phyloP scores from a whole-genome alignment of 2,113 vertebrate genomes.

The Sphaerodactylus townsendi region DNA sequence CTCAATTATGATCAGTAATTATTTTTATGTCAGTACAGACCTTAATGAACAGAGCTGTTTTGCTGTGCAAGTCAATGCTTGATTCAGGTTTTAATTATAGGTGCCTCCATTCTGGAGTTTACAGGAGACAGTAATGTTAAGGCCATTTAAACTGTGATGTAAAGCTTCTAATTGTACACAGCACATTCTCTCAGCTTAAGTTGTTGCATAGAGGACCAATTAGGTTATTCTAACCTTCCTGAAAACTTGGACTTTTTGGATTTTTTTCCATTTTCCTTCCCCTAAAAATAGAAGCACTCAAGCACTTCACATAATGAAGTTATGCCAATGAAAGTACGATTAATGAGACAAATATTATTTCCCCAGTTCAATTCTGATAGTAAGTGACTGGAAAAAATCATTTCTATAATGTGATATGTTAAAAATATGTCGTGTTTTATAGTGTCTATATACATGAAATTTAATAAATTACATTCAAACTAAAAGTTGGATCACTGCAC shows the following conservation, averaged over 20 bases:
- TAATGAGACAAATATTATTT: conserved; percentile 73
- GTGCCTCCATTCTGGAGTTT: conserved; percentile 57
- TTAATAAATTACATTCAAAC: conserved; percentile 84
- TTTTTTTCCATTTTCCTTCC: conserved; percentile 29
- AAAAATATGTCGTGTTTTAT: conserved; percentile 77
- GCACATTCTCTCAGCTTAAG: conserved; percentile 41
- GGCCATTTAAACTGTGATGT: conserved; percentile 50
- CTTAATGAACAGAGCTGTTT: conserved; percentile 72
- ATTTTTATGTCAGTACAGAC: conserved; percentile 64
- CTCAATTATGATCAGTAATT: conserved; percentile 58
- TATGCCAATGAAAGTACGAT: conserved; percentile 74
- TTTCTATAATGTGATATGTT: conserved; percentile 75
- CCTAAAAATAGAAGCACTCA: conserved; percentile 60
- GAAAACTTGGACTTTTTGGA: conserved; percentile 47
- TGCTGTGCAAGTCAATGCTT: conserved; percentile 69
- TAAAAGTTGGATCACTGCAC: conserved; percentile 78
- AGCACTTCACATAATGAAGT: conserved; percentile 70
- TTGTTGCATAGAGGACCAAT: conserved; percentile 28
- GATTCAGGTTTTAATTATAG: conserved; percentile 68
- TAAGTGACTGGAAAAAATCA: conserved; percentile 77
- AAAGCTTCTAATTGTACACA: conserved; percentile 56
- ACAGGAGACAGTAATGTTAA: conserved; percentile 60
- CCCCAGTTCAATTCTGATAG: conserved; percentile 74
- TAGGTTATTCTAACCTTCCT: conserved; percentile 28
- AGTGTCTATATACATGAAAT: conserved; percentile 81